These are phyloP conservation scores for Alectura lathami DNA, from an alignment of 2,113 vertebrate genomes.

Conservation along the genomic window DNA sequence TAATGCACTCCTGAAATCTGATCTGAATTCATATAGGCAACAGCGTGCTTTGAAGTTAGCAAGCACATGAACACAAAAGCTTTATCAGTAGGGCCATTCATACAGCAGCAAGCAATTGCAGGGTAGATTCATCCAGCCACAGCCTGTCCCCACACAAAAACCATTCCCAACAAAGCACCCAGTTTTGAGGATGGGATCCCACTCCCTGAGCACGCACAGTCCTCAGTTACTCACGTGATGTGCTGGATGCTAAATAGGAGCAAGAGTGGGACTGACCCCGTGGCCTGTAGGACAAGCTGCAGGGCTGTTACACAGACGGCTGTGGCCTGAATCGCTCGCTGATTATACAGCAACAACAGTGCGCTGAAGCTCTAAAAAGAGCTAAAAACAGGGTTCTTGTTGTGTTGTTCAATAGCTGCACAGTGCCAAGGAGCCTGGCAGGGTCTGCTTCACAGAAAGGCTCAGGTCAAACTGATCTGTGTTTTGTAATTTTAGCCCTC, in stretches of 20 bases:
- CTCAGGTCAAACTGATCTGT: neutral
- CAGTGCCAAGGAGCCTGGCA: neutral
- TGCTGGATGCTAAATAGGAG: neutral
- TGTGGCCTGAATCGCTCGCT: neutral
- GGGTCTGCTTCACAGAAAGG: neutral
- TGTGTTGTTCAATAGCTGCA: neutral
- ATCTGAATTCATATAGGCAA: conserved; percentile 57
- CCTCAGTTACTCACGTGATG: neutral
- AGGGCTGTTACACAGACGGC: neutral
- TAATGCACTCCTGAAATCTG: conserved; percentile 52
- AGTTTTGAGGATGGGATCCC: neutral
- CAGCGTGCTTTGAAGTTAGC: conserved; percentile 62
- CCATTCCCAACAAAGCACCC: neutral
- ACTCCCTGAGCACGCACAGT: neutral
- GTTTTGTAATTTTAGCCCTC: neutral
- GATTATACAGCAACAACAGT: neutral
- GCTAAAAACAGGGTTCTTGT: conserved; percentile 21
- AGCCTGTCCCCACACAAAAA: neutral
- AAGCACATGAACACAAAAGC: conserved; percentile 60
- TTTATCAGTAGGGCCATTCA: conserved; percentile 60
- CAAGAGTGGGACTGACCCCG: neutral
- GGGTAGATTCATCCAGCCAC: conserved; percentile 21
- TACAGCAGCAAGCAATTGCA: neutral
- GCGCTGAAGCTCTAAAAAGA: neutral
- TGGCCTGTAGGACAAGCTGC: neutral